Evolutionary conservation across 2,888 invertebrate genomes (phyloP), one percentile per base, ranked within the genome.

Genomic region (Thelaira solivaga): DNA sequence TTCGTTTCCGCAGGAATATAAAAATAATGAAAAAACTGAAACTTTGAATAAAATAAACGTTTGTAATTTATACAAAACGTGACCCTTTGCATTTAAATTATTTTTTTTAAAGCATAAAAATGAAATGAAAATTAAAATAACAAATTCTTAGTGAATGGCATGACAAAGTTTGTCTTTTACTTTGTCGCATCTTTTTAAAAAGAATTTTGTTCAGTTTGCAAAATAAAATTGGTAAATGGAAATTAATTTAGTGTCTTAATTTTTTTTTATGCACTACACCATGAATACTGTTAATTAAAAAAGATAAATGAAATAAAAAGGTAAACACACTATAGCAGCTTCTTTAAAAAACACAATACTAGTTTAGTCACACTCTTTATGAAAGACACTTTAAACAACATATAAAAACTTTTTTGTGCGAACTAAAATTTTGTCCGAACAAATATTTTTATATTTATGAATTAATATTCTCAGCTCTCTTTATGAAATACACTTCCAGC

Each of bases 11-110:
- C 59, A 59, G 51, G 31, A 74, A 51, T 18, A 26, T 31, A 11
- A 55, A 34, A 67, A 22, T 4, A 18, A n/a, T n/a, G n/a, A 36
- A 73, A 47, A 49, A 49, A 47, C 18, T 34, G 39, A 49, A 49
- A 47, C 18, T 34, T 20, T 2, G 41, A 53, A 39, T 26, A 61
- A 53, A 68, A 10, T 39, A 53, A 74, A 55, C 36, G 29, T 55
- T 73, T 55, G 45, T 55, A 72, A 55, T 62, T 65, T 74, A 67
- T 68, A 61, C 61, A 75, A 75, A 68, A 75, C 74, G 74, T 75
- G 74, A 76, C 62, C 62, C 64, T 76, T 71, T 59, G 69, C 57
- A 64, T 24, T 39, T n/a, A 39, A 43, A 51, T n/a, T n/a, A 69
- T 64, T 18, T 18, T 18, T 41, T 53, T 34, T 13, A 29, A n/a